phyloP scores from a whole-genome alignment of 2,797 vertebrate genomes.

The Myotis vivesi region DNA sequence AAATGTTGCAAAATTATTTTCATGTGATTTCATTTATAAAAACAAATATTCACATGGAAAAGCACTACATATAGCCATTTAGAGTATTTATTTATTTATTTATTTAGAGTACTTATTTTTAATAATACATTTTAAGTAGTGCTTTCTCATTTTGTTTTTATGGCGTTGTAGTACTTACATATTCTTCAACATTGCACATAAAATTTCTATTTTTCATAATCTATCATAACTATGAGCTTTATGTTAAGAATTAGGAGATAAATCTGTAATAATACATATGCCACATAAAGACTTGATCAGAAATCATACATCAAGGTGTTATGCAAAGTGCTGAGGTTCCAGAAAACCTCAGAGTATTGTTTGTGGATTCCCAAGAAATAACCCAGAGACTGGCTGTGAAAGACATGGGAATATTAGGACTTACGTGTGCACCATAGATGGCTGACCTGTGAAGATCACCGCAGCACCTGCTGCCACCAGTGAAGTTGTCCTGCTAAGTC shows the following conservation, averaged over 20 bases:
- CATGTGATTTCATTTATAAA: not conserved
- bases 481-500: not conserved
- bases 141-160: not conserved
- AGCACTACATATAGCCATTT: not conserved
- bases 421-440: not conserved
- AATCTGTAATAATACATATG: not conserved
- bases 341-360: not conserved
- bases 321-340: not conserved
- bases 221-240: not conserved
- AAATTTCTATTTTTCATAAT: not conserved
- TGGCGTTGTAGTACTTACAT: not conserved
- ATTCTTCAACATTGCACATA: not conserved
- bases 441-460: not conserved
- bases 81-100: not conserved
- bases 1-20: not conserved
- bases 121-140: not conserved
- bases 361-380: not conserved
- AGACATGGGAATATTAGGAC: not conserved
- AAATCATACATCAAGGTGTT: not conserved
- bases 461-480: not conserved
- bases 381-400: not conserved
- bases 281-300: not conserved
- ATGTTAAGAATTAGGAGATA: not conserved
- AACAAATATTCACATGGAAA: not conserved
- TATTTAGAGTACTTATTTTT: not conserved